Evolutionary conservation across 2,888 invertebrate genomes (phyloP).

Genomic region (Linyphia triangularis): DNA sequence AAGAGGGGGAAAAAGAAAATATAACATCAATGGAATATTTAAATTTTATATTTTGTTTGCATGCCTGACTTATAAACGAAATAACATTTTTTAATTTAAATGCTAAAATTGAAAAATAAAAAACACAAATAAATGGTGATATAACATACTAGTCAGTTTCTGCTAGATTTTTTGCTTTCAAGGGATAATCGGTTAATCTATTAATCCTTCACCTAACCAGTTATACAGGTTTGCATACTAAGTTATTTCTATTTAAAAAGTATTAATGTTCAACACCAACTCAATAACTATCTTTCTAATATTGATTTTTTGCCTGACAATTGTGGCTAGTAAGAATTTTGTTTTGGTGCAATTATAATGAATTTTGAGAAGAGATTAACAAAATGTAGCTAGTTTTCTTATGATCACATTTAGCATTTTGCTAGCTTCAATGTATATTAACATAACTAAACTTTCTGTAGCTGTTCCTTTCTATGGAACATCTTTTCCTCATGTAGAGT

Average conservation of each 20-base stretch:
- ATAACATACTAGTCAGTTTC: constrained; percentile 30
- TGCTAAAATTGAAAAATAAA: too few relatives aligned
- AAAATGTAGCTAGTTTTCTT: background rate
- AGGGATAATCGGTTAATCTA: background rate
- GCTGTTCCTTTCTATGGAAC: constrained; percentile 75
- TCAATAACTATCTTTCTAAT: too few relatives aligned
- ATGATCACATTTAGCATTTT: constrained; percentile 34
- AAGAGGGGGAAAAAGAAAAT: too few relatives aligned
- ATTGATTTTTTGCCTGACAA: background rate
- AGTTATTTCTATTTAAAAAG: too few relatives aligned
- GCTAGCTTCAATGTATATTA: constrained; percentile 63
- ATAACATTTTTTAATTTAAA: too few relatives aligned
- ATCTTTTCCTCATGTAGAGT: constrained; percentile 70
- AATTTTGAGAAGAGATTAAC: background rate
- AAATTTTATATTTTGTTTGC: too few relatives aligned
- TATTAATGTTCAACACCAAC: too few relatives aligned
- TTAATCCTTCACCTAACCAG: background rate
- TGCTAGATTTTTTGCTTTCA: background rate
- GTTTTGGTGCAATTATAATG: background rate
- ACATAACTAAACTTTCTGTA: constrained; percentile 72
- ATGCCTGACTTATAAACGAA: too few relatives aligned
- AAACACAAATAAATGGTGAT: constrained; percentile 14
- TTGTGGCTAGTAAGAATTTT: background rate
- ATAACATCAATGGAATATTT: too few relatives aligned
- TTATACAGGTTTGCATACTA: too few relatives aligned